A percentile compares a stretch with the other conserved stretches of the same genome.
phyloP scores from a whole-genome alignment of 1,140 invertebrate genomes.

The Drosophila pandora region DNA sequence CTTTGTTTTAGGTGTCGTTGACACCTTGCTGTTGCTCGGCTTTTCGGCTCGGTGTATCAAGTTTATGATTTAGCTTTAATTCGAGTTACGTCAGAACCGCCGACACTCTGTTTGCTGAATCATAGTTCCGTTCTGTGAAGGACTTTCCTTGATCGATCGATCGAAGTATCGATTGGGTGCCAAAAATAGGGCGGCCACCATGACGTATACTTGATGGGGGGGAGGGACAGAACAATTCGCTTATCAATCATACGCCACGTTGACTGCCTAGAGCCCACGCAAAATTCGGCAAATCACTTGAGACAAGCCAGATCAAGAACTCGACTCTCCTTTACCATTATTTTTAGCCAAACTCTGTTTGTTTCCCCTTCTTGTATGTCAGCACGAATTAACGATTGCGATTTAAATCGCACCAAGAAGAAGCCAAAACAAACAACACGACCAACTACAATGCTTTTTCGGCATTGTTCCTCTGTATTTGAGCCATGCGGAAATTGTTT shows the following conservation, averaged over 20 bases:
- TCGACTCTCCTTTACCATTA: constrained; percentile 28
- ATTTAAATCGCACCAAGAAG: constrained; percentile 61
- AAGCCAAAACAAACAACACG: constrained; percentile 52
- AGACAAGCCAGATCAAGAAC: constrained; percentile 49
- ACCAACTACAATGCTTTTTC: constrained; percentile 35
- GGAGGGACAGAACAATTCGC: constrained; percentile 39
- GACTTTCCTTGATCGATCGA: constrained; percentile 57
- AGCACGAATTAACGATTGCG: constrained; percentile 70
- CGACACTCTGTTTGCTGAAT: constrained; percentile 44
- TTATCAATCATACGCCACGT: constrained; percentile 77
- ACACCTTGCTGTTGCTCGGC: constrained; percentile 35
- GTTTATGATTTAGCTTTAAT: constrained; percentile 39
- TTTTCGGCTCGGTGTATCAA: constrained; percentile 35
- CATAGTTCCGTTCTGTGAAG: constrained; percentile 67
- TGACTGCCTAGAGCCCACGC: constrained; percentile 49
- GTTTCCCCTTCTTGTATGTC: constrained; percentile 58
- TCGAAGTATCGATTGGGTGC: constrained; percentile 18
- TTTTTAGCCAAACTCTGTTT: constrained; percentile 37
- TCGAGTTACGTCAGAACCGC: constrained; percentile 55
- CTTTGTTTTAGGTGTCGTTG: constrained; percentile 67
- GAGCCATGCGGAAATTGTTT: constrained; percentile 76
- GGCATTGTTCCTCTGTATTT: constrained; percentile 30
- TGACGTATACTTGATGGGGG: constrained; percentile 53
- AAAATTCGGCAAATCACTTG: constrained; percentile 32
- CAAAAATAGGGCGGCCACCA: constrained; percentile 52